Evolutionary conservation across 2,797 vertebrate species (phyloP).

Genomic region (Pitangus sulphuratus): DNA sequence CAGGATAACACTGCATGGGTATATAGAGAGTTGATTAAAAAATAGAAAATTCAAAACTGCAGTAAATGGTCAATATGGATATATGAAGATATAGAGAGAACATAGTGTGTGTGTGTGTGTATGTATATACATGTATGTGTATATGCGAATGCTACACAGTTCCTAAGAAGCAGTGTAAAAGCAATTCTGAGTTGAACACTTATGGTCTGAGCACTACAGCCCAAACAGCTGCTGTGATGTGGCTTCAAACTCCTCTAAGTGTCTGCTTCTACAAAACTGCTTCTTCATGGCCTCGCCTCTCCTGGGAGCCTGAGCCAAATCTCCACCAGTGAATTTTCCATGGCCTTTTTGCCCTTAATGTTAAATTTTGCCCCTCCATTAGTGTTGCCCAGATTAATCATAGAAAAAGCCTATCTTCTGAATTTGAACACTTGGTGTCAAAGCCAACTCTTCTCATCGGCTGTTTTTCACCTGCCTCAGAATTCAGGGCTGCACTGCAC

Average conservation of each 20-base stretch:
- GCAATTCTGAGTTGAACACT: neutral
- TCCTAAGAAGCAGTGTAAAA: neutral
- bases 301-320: neutral
- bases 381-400: neutral
- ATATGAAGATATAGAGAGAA: neutral
- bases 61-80: neutral
- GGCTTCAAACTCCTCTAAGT: neutral
- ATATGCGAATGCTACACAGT: neutral
- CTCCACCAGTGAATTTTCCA: neutral
- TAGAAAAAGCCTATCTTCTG: neutral
- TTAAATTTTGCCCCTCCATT: neutral
- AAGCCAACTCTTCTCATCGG: neutral
- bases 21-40: neutral
- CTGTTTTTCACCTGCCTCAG: neutral
- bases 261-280: neutral
- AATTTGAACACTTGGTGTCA: neutral
- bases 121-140: no score
- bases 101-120: fast-evolving
- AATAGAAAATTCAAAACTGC: neutral
- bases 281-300: neutral
- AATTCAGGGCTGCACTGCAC: neutral
- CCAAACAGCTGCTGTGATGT: neutral
- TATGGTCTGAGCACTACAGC: neutral
- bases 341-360: neutral
- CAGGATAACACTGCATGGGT: neutral